Percentiles rank a stretch among this genome's conserved stretches.
Evolutionary conservation across 2,888 invertebrate genomes (phyloP).

Genomic region (Neoitamus cyanurus): DNA sequence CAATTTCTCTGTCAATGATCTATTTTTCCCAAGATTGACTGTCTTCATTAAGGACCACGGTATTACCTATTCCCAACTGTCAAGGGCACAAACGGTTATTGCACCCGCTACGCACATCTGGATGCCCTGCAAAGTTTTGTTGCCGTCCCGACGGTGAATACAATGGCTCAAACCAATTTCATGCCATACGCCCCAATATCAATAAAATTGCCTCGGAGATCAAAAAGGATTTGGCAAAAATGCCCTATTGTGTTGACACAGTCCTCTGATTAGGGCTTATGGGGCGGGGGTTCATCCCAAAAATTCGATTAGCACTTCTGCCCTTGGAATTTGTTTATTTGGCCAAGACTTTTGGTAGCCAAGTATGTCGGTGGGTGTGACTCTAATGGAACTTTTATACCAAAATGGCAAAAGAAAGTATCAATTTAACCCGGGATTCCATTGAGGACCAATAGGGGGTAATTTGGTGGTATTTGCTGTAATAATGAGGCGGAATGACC

Average conservation of each 20-base stretch:
- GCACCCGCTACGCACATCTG: background rate
- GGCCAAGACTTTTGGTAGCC: background rate
- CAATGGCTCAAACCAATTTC: background rate
- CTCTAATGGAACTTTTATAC: background rate
- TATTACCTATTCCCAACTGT: background rate
- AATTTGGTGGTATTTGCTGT: background rate
- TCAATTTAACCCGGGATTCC: background rate
- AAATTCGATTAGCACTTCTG: background rate
- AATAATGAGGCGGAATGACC: background rate
- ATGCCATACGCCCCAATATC: background rate
- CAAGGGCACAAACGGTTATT: background rate
- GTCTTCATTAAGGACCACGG: background rate
- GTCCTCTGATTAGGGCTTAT: background rate
- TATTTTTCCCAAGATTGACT: background rate
- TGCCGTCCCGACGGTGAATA: background rate
- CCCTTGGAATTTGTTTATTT: background rate
- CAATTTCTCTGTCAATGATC: background rate
- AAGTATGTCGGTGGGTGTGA: background rate
- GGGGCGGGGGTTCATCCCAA: background rate
- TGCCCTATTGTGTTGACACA: background rate
- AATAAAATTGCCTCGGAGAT: background rate
- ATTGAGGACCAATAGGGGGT: background rate
- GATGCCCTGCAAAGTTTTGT: background rate
- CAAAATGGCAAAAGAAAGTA: background rate
- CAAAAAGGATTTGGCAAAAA: background rate